These are phyloP conservation scores for Ectemnius continuus DNA, from an alignment of 2,888 invertebrate genomes.

Conservation along the genomic window DNA sequence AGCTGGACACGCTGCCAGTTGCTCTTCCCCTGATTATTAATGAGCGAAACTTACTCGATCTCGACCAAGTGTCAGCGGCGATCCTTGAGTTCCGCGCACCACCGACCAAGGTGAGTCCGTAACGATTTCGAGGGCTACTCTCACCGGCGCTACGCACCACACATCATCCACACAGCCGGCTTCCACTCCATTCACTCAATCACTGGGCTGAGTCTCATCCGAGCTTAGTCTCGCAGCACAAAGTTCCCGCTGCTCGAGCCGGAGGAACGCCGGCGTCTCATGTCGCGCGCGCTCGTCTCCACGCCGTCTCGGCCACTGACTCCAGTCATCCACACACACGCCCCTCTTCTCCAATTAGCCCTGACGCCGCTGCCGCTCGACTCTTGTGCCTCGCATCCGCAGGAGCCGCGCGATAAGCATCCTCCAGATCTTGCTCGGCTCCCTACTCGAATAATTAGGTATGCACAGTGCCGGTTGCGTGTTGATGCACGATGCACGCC, in stretches of 20 bases:
- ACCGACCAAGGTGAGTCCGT: not conserved
- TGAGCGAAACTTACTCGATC: constrained; percentile 27
- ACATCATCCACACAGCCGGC: constrained; percentile 46
- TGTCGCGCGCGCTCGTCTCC: not conserved
- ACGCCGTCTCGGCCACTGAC: not conserved
- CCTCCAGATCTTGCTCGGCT: not conserved
- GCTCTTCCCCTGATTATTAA: constrained; percentile 25
- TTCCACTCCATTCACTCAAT: constrained; percentile 43
- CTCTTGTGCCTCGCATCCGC: not conserved
- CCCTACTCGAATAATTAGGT: not conserved
- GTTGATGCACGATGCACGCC: no score
- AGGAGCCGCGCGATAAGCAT: not conserved
- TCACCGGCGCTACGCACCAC: constrained; percentile 47
- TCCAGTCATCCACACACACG: constrained; percentile 4
- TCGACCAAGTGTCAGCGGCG: constrained; percentile 4
- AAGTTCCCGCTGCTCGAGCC: not conserved
- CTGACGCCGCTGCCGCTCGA: not conserved
- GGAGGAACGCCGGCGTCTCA: not conserved
- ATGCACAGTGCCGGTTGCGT: not conserved
- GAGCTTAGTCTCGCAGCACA: constrained; percentile 16
- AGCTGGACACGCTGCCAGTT: constrained; percentile 12
- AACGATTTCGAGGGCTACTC: constrained; percentile 48
- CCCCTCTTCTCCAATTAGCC: constrained; percentile 5
- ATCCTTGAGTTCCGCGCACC: not conserved
- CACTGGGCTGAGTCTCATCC: constrained; percentile 30